Conservation (phyloP, 2,797 vertebrate species). For the Falco peregrinus region DNA sequence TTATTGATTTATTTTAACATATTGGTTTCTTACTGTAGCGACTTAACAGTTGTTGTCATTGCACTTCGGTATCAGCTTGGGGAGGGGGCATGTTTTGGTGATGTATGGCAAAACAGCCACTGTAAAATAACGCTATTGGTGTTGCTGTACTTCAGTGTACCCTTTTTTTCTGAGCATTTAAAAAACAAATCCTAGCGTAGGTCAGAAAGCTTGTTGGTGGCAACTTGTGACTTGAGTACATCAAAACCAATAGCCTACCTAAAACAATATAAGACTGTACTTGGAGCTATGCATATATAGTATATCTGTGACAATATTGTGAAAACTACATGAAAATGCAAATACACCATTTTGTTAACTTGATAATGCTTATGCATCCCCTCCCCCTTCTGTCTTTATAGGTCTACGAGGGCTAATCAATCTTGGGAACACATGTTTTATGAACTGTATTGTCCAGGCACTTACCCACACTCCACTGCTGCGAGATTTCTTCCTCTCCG, state of each 20-base stretch:
- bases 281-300: neutral
- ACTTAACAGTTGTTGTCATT: neutral
- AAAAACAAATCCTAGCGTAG: neutral
- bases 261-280: neutral
- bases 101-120: neutral
- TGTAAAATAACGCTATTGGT: neutral
- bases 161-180: neutral
- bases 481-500: slow-evolving; percentile 97
- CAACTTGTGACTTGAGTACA: neutral
- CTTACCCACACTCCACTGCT: slow-evolving; percentile 97
- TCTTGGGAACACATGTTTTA: slow-evolving; percentile 99
- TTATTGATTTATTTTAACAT: neutral
- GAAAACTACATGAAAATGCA: slow-evolving; percentile 26
- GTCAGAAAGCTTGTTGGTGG: neutral
- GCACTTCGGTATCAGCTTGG: neutral
- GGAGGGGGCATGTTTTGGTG: neutral
- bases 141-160: neutral
- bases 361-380: slow-evolving; percentile 7
- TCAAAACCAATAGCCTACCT: neutral
- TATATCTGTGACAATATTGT: neutral
- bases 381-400: slow-evolving; percentile 61
- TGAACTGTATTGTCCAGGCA: slow-evolving; percentile 99
- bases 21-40: neutral
- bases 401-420: slow-evolving; percentile 98
- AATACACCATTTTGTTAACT: neutral